Percentiles rank a stretch among this genome's conserved stretches.
Evolutionary conservation across 2,888 invertebrate genomes (phyloP).

Genomic region (Branchellion lobata): DNA sequence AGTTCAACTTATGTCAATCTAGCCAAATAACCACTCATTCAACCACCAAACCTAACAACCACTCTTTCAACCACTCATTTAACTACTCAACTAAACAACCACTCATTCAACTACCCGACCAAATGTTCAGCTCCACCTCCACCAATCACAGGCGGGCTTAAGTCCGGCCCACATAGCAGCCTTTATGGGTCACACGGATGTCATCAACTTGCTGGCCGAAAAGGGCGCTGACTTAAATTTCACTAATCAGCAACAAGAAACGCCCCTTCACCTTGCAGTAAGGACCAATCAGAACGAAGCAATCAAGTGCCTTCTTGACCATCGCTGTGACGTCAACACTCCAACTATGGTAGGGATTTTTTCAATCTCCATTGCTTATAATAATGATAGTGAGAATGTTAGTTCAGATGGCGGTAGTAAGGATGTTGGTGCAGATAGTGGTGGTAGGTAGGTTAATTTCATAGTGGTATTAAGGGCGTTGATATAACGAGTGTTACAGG

Average conservation of each 20-base stretch:
- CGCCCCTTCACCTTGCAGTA: constrained; percentile 74
- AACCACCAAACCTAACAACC: constrained; percentile 72
- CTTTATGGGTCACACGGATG: constrained; percentile 43
- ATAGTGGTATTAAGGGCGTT: too few species aligned
- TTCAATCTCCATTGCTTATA: not conserved
- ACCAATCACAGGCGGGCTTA: constrained; percentile 41
- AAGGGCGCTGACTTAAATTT: constrained; percentile 43
- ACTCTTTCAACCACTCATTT: constrained; percentile 96
- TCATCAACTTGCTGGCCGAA: constrained; percentile 26
- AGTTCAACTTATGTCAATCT: too few species aligned
- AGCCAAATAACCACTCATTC: too few species aligned
- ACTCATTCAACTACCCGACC: constrained; percentile 96
- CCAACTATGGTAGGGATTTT: constrained; percentile 35
- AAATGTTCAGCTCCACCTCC: constrained; percentile 87
- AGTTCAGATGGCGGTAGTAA: not conserved
- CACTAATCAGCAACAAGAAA: constrained; percentile 37
- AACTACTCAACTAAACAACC: constrained; percentile 98
- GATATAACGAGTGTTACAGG: too few species aligned
- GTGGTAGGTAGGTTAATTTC: too few species aligned
- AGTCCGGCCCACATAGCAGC: constrained; percentile 46
- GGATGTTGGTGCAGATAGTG: constrained; percentile 65
- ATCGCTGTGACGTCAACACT: constrained; percentile 41
- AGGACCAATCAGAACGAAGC: constrained; percentile 44
- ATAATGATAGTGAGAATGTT: not conserved
- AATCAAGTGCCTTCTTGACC: constrained; percentile 31